phyloP scores from a whole-genome alignment of 2,797 vertebrate species.

The Sorex maritimensis region DNA sequence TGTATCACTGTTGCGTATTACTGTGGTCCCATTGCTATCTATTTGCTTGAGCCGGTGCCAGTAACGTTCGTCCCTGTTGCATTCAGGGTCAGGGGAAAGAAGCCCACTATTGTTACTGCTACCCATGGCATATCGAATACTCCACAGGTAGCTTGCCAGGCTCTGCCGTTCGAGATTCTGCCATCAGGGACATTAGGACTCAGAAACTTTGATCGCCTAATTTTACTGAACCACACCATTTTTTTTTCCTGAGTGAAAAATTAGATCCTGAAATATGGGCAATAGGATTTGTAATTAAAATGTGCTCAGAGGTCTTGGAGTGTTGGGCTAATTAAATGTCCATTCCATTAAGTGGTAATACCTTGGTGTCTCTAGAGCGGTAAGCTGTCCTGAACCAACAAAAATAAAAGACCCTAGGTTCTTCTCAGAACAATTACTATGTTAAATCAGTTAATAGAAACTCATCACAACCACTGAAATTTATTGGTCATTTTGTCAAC shows the following conservation, averaged over 20 bases:
- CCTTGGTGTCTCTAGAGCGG: constrained; percentile 48
- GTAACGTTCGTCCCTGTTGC: too few relatives aligned
- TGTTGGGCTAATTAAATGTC: neutral
- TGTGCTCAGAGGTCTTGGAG: neutral
- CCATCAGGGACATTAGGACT: neutral
- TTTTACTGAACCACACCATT: neutral
- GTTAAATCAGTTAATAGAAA: neutral
- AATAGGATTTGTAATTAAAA: constrained; percentile 32
- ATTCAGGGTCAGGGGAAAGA: too few relatives aligned
- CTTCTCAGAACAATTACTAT: constrained; percentile 26
- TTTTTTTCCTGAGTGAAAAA: neutral
- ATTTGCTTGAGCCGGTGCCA: too few relatives aligned
- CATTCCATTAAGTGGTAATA: neutral
- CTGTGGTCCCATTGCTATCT: too few relatives aligned
- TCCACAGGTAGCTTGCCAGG: too few relatives aligned
- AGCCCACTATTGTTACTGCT: too few relatives aligned
- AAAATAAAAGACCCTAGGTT: neutral
- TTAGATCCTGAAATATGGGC: neutral
- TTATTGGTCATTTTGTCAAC: constrained; percentile 11
- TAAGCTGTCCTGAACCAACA: constrained; percentile 22
- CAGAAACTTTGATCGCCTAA: neutral
- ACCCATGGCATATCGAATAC: too few relatives aligned
- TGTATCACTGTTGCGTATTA: too few relatives aligned
- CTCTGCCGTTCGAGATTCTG: too few relatives aligned
- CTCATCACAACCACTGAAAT: neutral